Percentiles rank a stretch among this genome's conserved stretches.
Conservation (phyloP, 64 coral and sea anemone genomes). For the Catalaphyllia jardinei region DNA sequence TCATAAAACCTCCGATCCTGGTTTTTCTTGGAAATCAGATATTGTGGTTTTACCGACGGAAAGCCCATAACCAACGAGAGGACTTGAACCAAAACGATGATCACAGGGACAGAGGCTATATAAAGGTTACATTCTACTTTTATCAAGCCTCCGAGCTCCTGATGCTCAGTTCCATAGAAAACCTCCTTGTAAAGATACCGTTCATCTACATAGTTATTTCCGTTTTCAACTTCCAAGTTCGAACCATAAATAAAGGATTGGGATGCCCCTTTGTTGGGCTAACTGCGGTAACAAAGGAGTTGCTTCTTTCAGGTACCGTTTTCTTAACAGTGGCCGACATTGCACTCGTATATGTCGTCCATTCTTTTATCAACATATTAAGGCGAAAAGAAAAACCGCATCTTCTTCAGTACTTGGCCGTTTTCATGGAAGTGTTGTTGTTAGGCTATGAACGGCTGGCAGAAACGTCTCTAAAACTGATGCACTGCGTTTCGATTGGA, state of each 20-base stretch:
- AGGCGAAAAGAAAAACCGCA: neutral
- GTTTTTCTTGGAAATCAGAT: constrained; percentile 21
- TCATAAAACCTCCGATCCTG: constrained; percentile 47
- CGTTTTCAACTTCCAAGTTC: constrained; percentile 1
- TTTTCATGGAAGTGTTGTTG: constrained; percentile 49
- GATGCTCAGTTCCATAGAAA: constrained; percentile 25
- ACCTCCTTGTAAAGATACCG: neutral
- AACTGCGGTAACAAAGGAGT: constrained; percentile 31
- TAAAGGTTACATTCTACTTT: constrained; percentile 47
- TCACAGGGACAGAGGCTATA: neutral
- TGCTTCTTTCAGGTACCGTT: constrained; percentile 49
- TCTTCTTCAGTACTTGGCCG: constrained; percentile 41
- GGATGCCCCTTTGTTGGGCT: constrained; percentile 46
- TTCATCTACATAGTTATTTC: constrained; percentile 12
- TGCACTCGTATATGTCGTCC: constrained; percentile 3
- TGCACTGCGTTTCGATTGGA: constrained; percentile 43
- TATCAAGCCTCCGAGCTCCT: constrained; percentile 35
- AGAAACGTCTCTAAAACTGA: constrained; percentile 52
- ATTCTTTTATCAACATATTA: neutral
- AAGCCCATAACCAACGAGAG: neutral
- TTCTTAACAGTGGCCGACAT: constrained; percentile 15
- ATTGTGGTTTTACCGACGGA: constrained; percentile 27
- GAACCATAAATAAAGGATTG: neutral
- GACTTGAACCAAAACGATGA: neutral
- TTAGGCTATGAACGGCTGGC: constrained; percentile 64